Evolutionary conservation across 2,888 invertebrate genomes (phyloP), one percentile per base, ranked within the genome.

Genomic region (Acanthosepion pharaonis): DNA sequence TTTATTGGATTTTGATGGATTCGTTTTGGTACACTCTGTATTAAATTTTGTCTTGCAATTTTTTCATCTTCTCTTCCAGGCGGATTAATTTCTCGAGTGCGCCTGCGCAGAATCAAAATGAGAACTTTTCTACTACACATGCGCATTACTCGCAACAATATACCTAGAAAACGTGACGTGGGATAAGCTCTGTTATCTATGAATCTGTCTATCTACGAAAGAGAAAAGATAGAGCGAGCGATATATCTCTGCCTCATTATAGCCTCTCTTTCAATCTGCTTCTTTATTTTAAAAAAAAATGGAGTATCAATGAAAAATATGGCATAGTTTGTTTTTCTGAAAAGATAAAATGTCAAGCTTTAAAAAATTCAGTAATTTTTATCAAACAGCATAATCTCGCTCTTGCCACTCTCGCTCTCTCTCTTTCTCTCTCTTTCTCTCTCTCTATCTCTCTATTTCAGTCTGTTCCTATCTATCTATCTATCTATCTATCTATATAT

Each of bases 31-130:
- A 78, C 0, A 78, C 8, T 78, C 9, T 78, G n/a, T 78, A 78
- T n/a, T n/a, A n/a, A 78, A n/a, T 15, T 4, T 78, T 78, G n/a
- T 4, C 9, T n/a, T 33, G 8, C 8, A 11, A 15, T 33, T n/a
- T 78, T n/a, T n/a, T 78, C 23, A 8, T n/a, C 8, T 15, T 78
- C 28, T 78, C 11, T 78, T 33, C 78, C 25, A 33, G 78, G 78
- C 33, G 78, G 78, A 78, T 78, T 78, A 78, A 78, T 78, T n/a
- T 78, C 78, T 78, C 11, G 15, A 78, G 11, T 78, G 33, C n/a
- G 78, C 78, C 78, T 78, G 78, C 78, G 78, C 78, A 78, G 78
- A 78, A 78, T 78, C 78, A 78, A 78, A 78, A 78, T 18, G n/a
- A 78, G 15, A 78, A 15, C n/a, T 78, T 59, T 78, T 78, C 33